Base-by-base conservation (phyloP, 2,888 invertebrate species). In the Nomada goodeniana region DNA sequence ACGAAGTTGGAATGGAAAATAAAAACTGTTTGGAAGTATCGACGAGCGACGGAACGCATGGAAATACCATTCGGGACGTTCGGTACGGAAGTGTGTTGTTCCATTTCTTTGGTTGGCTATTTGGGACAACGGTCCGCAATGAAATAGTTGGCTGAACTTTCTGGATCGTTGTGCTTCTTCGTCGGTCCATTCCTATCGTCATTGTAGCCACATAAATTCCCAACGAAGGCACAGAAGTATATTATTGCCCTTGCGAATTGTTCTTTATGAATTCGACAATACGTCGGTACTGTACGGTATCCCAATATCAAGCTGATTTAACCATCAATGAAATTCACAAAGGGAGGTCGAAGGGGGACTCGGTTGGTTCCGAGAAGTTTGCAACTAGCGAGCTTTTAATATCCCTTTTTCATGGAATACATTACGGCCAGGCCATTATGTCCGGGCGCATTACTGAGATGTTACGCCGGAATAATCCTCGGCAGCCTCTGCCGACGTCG, bases 381-480 rank as follows among this genome's bases (percentile, higher is more conserved):
- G 63, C 80, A 15, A 53, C 59, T 20, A 53, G 18, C 23, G 52
- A 3, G 68, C 63, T 68, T 73, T 81, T 80, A 81, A 81, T 79
- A 72, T 52, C 67, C 55, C 7, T 53, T 29, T 67, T 44, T 61
- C 65, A 23, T n/a, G 63, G 57, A 53, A 82, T 71, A 53, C 75
- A 59, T 80, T 71, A 80, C 68, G 15, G 55, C 52, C 4, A 11
- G 61, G 61, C 67, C 55, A 82, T 82, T 80, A 75, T 59, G 71
- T 42, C 52, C 20, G 36, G 63, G 36, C 64, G 60, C 64, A 82
- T 76, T 78, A 64, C 57, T 75, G 59, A 59, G 57, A 44, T 23
- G 73, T 71, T 65, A 65, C 78, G 64, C 13, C 36, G 68, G 53
- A 83, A 65, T 75, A 75, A 77, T 75, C 63, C 68, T 42, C 63